phyloP scores from a whole-genome alignment of 2,113 vertebrate genomes.

The Carassius carassius region DNA sequence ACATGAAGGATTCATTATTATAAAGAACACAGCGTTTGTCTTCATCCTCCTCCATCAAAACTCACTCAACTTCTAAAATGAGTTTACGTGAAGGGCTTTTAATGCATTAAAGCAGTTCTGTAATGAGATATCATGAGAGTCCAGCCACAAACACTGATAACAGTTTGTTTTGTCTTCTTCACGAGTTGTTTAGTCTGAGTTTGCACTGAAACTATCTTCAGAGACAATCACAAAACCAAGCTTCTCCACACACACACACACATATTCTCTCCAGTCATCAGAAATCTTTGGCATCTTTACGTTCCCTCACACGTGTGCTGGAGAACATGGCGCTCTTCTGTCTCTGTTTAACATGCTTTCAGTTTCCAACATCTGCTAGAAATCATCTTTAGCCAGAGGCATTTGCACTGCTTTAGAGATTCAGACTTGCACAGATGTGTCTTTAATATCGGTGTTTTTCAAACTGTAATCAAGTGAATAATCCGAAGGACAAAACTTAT shows the following conservation, averaged over 20 bases:
- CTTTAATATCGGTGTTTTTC: background rate
- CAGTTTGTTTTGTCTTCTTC: background rate
- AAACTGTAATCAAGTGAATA: background rate
- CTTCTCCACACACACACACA: too few species aligned
- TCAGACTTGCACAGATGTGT: background rate
- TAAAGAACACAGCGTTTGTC: conserved; percentile 37
- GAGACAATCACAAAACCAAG: background rate
- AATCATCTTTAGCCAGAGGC: too few species aligned
- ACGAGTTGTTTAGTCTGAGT: background rate
- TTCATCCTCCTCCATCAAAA: background rate
- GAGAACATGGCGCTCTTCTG: too few species aligned
- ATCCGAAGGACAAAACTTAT: background rate
- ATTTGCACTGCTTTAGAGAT: too few species aligned
- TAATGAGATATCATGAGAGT: background rate
- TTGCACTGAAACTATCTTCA: background rate
- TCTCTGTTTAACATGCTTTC: too few species aligned
- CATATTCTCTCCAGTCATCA: too few species aligned
- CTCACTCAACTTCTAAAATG: background rate
- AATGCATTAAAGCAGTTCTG: background rate
- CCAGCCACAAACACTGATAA: background rate
- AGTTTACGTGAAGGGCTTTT: background rate
- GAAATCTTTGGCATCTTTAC: too few species aligned
- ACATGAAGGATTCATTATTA: too few species aligned
- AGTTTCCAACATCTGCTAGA: too few species aligned
- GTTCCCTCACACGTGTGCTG: background rate